Conservation (phyloP, 2,888 invertebrate species). For the Melipona beecheii region DNA sequence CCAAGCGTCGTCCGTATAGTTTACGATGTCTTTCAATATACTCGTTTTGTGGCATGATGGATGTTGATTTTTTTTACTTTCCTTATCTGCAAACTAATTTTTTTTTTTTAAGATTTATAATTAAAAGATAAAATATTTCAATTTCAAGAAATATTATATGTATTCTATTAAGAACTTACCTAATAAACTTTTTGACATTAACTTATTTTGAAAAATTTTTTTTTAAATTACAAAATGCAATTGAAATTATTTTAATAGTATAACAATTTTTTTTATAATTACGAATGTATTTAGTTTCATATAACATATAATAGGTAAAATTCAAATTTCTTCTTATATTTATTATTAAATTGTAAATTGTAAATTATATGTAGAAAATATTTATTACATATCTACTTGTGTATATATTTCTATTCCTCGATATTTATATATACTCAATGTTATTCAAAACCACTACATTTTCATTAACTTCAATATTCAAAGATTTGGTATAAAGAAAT, state of each 20-base stretch:
- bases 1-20: conserved; percentile 97
- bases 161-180: conserved; percentile 25
- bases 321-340: neutral
- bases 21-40: conserved; percentile 99
- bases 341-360: neutral
- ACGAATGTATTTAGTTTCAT: neutral
- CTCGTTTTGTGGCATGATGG: conserved; percentile 98
- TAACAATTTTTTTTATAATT: neutral
- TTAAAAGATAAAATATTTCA: neutral
- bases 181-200: neutral
- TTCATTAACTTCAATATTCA: neutral
- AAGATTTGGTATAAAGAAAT: neutral
- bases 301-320: neutral
- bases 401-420: conserved; percentile 1
- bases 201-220: neutral
- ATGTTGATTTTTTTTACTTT: conserved; percentile 4
- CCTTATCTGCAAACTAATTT: conserved; percentile 51
- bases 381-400: conserved; percentile 28
- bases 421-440: conserved; percentile 6
- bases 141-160: neutral
- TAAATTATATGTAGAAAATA: neutral
- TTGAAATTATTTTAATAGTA: neutral
- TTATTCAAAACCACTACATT: neutral
- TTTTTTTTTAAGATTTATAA: conserved; percentile 27
- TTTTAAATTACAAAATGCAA: neutral